Percentiles rank a stretch among this genome's conserved stretches.
These are phyloP conservation scores for Nyctereutes procyonoides DNA, from an alignment of 2,113 vertebrate species.

Conservation along the genomic window DNA sequence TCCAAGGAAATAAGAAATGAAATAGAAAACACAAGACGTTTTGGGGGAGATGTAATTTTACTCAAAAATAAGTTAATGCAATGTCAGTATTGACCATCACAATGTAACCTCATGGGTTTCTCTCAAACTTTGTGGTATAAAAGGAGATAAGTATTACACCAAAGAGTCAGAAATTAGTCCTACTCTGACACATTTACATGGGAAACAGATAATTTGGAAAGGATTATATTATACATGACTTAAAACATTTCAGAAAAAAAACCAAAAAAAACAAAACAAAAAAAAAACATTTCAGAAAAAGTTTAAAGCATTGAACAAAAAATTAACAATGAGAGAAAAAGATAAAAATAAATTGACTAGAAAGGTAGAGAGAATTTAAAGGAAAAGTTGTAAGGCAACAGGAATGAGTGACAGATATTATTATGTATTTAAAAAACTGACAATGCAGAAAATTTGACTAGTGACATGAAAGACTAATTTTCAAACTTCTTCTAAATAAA, in stretches of 20 bases:
- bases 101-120: neutral
- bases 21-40: neutral
- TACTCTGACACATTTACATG: neutral
- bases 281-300: neutral
- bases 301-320: neutral
- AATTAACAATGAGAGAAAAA: neutral
- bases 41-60: neutral
- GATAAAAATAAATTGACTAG: neutral
- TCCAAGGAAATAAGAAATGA: neutral
- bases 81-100: neutral
- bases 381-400: neutral
- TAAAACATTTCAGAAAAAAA: neutral
- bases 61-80: neutral
- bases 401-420: neutral
- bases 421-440: neutral
- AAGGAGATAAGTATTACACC: neutral
- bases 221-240: neutral
- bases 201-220: neutral
- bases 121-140: neutral
- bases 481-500: neutral
- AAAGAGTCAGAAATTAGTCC: neutral
- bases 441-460: neutral
- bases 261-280: too few species aligned
- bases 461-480: neutral
- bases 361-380: neutral